Conservation (phyloP, 2,797 vertebrate species). For the Tarsius wallacei region DNA sequence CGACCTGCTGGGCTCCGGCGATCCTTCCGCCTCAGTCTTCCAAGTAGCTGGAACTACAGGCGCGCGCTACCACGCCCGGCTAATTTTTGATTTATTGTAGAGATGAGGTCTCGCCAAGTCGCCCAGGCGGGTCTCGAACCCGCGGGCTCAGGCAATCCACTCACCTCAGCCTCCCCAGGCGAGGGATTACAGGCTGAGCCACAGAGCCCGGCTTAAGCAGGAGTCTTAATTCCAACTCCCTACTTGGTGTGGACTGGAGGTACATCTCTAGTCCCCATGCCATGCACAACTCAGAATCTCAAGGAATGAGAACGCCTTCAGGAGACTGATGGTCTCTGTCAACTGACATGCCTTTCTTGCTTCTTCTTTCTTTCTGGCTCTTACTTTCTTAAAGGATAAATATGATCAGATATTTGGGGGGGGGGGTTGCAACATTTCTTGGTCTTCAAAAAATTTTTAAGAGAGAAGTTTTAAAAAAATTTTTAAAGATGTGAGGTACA, state of each 20-base stretch:
- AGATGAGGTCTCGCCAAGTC: no score
- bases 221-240: neutral
- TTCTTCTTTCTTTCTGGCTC: neutral
- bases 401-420: neutral
- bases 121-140: no score
- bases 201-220: no score
- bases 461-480: neutral
- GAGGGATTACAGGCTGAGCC: no score
- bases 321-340: neutral
- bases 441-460: neutral
- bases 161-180: no score
- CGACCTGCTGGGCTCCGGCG: no score
- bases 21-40: no score
- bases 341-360: neutral
- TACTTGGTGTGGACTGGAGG: neutral
- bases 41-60: no score
- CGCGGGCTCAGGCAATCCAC: no score
- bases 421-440: neutral
- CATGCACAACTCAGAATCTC: neutral
- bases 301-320: accelerated
- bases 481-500: no score
- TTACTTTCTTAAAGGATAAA: neutral
- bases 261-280: neutral
- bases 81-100: no score
- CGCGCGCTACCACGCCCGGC: no score